These are phyloP conservation scores for Thalassophryne amazonica DNA, from an alignment of 2,797 vertebrate species.

Conservation along the genomic window DNA sequence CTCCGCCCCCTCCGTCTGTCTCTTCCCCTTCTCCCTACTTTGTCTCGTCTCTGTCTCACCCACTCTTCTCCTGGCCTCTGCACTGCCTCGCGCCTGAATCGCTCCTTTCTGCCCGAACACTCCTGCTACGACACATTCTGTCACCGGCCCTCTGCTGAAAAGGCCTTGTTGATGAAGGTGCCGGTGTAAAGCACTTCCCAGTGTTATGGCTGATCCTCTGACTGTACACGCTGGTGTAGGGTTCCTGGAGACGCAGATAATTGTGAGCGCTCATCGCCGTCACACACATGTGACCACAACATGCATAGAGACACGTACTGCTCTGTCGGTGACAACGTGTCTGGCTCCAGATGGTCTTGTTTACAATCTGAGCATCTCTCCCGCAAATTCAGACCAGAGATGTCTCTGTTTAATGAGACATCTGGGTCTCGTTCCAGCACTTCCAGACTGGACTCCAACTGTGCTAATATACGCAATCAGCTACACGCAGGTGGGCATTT, in stretches of 20 bases:
- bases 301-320: constrained; percentile 4
- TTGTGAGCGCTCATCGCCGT: constrained; percentile 16
- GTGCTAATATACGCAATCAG: constrained; percentile 32
- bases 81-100: constrained; percentile 51
- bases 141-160: constrained; percentile 52
- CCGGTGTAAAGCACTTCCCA: constrained; percentile 60
- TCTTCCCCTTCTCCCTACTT: constrained; percentile 7
- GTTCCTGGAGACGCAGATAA: constrained; percentile 32
- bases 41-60: constrained; percentile 54
- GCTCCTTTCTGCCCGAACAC: constrained; percentile 58
- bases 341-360: constrained; percentile 40
- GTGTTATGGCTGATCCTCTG: constrained; percentile 38
- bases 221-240: constrained; percentile 36
- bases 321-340: constrained; percentile 43
- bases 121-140: constrained; percentile 59
- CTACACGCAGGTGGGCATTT: constrained; percentile 28
- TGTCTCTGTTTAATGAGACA: constrained; percentile 25
- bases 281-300: constrained; percentile 25
- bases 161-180: constrained; percentile 61
- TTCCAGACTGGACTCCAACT: constrained; percentile 35
- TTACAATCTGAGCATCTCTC: constrained; percentile 35
- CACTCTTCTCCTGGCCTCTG: constrained; percentile 18
- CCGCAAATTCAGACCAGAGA: constrained; percentile 7
- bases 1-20: constrained; percentile 43
- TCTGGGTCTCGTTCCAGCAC: constrained; percentile 44